Base-by-base conservation (phyloP, 2,113 vertebrate species). In the Smithornis capensis region DNA sequence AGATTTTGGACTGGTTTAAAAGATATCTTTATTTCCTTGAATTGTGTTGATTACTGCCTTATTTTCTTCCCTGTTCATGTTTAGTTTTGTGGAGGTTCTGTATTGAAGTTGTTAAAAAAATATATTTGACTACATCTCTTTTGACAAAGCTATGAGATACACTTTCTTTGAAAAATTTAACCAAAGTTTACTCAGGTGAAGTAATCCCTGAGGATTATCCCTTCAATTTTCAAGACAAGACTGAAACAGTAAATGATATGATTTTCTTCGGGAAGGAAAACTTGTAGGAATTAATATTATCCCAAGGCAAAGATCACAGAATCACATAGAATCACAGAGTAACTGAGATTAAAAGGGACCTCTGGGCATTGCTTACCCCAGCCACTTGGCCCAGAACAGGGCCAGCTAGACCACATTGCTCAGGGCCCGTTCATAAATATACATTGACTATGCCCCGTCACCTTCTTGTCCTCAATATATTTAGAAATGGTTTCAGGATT, bases 21-120 rank as follows among this genome's bases (percentile, higher is more conserved):
- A 29, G 21, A 86, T 74, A 27, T 93, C 88, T 95, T 93, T 86
- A 68, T 89, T 89, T 82, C 80, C 38, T 78, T 89, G 56, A 89
- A 78, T 89, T 65, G 28, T 50, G 19, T 59, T 94, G 56, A 92
- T 89, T 87, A 22, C 42, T 14, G 2, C 47, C 74, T 79, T 18
- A n/a, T 89, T 76, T 87, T 89, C 38, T 79, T 89, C 17, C 8
- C 29, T 76, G 49, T 64, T 94, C 69, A 35, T 95, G 82, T 82
- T 68, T 94, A 29, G 47, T 38, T 92, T 87, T 87, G 29, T 78
- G 28, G 24, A 78, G 11, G 14, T 44, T 93, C 59, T 71, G 50
- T 65, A 67, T 17, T 70, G 60, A 28, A 77, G 47, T 55, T 73
- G n/a, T 62, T 92, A 67, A 87, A 87, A 75, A 44, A 92, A 77